Conservation (phyloP, 1,140 invertebrate species). For the Lithobius niger region DNA sequence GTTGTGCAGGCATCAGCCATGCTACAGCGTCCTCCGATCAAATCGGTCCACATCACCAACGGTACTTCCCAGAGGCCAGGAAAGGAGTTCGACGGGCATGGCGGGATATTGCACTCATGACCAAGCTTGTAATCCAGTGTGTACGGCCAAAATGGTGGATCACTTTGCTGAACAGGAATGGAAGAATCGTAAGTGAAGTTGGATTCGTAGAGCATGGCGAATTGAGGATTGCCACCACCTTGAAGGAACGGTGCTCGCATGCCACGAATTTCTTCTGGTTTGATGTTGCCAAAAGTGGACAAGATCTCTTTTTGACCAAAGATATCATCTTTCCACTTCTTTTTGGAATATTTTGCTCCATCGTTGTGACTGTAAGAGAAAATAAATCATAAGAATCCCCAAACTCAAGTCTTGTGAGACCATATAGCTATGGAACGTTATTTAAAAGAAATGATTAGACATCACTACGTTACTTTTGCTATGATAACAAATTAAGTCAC, state of each 20-base stretch:
- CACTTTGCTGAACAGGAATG: constrained; percentile 81
- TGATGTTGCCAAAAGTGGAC: constrained; percentile 39
- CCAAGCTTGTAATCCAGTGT: constrained; percentile 81
- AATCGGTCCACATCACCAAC: constrained; percentile 94
- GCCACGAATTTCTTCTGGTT: constrained; percentile 24
- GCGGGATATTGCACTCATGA: constrained; percentile 89
- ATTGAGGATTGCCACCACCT: constrained; percentile 86
- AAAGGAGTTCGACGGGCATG: constrained; percentile 60
- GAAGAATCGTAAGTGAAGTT: constrained; percentile 89
- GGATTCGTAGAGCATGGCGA: constrained; percentile 84
- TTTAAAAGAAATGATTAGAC: no score
- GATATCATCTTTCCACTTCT: constrained; percentile 84
- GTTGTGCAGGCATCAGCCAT: constrained; percentile 92
- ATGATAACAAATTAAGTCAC: no score
- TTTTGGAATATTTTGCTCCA: constrained; percentile 81
- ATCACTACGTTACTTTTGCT: no score
- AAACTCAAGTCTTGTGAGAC: no score
- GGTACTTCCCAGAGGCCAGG: constrained; percentile 80
- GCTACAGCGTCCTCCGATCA: constrained; percentile 81
- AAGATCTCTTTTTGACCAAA: constrained; percentile 79
- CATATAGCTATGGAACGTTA: neutral
- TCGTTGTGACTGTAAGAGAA: constrained; percentile 60
- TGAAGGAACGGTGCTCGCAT: constrained; percentile 31
- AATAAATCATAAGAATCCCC: neutral
- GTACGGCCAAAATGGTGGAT: constrained; percentile 81